Conservation (phyloP, 2,797 vertebrate species). For the Lates japonicus region DNA sequence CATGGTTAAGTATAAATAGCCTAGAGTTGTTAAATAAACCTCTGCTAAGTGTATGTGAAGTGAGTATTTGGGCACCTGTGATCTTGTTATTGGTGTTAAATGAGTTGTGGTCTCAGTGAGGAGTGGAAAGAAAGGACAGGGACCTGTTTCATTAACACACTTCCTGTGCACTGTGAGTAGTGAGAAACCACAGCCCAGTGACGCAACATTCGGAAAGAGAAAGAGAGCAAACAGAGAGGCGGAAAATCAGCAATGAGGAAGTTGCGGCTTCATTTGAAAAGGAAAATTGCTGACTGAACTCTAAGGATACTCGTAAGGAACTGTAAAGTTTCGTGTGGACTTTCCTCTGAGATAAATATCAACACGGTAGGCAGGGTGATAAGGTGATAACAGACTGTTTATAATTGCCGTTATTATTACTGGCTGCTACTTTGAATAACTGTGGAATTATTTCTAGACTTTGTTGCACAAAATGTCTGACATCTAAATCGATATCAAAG, state of each 20-base stretch:
- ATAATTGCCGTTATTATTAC: neutral
- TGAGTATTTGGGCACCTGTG: slow-evolving; percentile 84
- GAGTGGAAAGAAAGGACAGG: slow-evolving; percentile 89
- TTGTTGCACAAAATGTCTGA: slow-evolving; percentile 20
- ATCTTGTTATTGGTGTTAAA: slow-evolving; percentile 86
- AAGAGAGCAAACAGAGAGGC: slow-evolving; percentile 77
- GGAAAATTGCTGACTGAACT: slow-evolving; percentile 76
- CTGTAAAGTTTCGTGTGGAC: slow-evolving; percentile 78
- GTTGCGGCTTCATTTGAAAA: slow-evolving; percentile 81
- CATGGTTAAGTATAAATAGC: slow-evolving; percentile 81
- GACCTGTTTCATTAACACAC: slow-evolving; percentile 87
- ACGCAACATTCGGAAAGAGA: slow-evolving; percentile 79
- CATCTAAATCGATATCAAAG: slow-evolving; percentile 11
- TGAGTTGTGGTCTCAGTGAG: slow-evolving; percentile 82
- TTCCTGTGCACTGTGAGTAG: slow-evolving; percentile 86
- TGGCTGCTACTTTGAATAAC: slow-evolving; percentile 40
- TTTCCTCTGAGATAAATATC: slow-evolving; percentile 81
- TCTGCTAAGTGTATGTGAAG: slow-evolving; percentile 79
- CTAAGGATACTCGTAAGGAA: slow-evolving; percentile 75
- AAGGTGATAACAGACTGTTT: slow-evolving; percentile 49
- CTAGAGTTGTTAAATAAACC: slow-evolving; percentile 77
- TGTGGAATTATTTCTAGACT: slow-evolving; percentile 10
- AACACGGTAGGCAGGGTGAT: slow-evolving; percentile 57
- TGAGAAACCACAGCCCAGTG: slow-evolving; percentile 86
- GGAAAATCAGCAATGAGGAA: slow-evolving; percentile 89